Evolutionary conservation across 2,888 invertebrate genomes (phyloP).

Genomic region (Xylophagus ater): DNA sequence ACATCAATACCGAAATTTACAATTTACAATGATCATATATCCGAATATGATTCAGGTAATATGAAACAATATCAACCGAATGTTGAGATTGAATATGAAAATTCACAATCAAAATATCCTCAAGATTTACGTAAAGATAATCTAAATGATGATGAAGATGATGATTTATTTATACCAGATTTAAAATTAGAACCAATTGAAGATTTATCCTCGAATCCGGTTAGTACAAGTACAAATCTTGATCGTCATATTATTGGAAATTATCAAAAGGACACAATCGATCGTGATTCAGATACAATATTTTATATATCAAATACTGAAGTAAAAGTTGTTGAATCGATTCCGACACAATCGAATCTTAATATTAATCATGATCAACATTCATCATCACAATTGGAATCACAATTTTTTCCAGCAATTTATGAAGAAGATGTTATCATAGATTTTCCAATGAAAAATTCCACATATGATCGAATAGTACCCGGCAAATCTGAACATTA

Average conservation of each 20-base stretch:
- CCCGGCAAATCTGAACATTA: conserved; percentile 22
- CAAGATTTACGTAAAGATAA: not conserved
- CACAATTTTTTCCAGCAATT: conserved; percentile 35
- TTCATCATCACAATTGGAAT: conserved; percentile 24
- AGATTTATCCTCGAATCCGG: conserved; percentile 21
- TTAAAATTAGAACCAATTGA: conserved; percentile 17
- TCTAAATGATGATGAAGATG: conserved; percentile 19
- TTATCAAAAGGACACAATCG: conserved; percentile 19
- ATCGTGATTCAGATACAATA: conserved; percentile 38
- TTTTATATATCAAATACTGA: conserved; percentile 41
- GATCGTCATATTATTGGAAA: conserved; percentile 7
- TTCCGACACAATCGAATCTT: conserved; percentile 28
- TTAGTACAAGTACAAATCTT: conserved; percentile 22
- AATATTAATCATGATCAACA: conserved; percentile 9
- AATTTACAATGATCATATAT: conserved; percentile 14
- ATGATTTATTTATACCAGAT: conserved; percentile 33
- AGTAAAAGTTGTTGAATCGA: conserved; percentile 38
- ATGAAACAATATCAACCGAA: conserved; percentile 3
- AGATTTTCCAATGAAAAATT: conserved; percentile 18
- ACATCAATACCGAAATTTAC: conserved; percentile 14
- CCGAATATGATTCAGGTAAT: conserved; percentile 11
- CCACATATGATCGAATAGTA: not conserved
- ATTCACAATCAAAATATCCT: conserved; percentile 6
- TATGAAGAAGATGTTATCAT: conserved; percentile 26
- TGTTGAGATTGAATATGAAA: conserved; percentile 12